A percentile compares a stretch with the other conserved stretches of the same genome.
These are phyloP conservation scores for Tenthredo mesomela DNA, from an alignment of 2,888 invertebrate genomes.

Conservation along the genomic window DNA sequence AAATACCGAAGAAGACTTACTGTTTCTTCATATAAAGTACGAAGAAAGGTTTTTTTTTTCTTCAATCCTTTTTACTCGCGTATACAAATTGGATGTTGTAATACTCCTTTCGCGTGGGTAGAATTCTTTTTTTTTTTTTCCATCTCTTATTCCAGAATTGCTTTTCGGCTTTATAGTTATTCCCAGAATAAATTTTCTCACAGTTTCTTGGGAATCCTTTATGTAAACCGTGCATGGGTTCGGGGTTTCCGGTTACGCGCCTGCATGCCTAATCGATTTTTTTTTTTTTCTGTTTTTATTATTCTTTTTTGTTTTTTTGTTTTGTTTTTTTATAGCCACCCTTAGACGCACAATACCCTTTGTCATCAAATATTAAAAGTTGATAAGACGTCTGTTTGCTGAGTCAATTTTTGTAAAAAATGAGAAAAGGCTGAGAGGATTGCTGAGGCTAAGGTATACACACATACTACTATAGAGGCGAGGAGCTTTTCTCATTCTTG, in stretches of 20 bases:
- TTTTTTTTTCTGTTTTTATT: neutral
- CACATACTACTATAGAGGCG: neutral
- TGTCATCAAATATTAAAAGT: conserved; percentile 25
- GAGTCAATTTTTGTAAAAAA: neutral
- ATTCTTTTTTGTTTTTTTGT: neutral
- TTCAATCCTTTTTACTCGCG: neutral
- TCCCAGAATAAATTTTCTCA: neutral
- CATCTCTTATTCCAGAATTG: neutral
- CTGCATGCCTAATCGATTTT: neutral
- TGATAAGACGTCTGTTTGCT: neutral
- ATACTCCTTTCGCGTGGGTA: neutral
- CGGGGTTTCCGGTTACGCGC: neutral
- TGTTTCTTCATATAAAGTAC: neutral
- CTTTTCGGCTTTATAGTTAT: neutral
- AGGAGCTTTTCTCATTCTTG: neutral
- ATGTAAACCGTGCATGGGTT: neutral
- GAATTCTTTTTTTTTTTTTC: neutral
- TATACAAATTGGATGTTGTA: neutral
- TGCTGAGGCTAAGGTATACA: neutral
- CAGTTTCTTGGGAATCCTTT: neutral
- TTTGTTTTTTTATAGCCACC: too few species aligned
- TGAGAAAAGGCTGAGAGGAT: neutral
- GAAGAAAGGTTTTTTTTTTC: neutral
- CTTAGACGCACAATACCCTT: neutral
- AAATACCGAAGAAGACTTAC: neutral